A percentile compares a stretch with the other conserved stretches of the same genome.
These are phyloP conservation scores for Phrynocephalus forsythii DNA, from an alignment of 2,797 vertebrate species.

Conservation along the genomic window DNA sequence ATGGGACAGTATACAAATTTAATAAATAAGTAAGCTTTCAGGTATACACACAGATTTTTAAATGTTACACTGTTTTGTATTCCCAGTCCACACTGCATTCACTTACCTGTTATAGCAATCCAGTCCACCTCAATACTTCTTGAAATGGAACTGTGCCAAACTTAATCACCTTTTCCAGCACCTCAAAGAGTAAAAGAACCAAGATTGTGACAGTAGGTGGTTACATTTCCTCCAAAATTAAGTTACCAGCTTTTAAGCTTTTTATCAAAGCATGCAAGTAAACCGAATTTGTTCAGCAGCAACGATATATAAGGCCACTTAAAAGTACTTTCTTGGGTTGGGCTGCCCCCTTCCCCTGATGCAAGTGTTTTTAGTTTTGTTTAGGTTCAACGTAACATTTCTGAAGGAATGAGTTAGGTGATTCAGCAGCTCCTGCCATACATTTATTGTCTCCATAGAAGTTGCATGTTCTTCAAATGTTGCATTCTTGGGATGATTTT, in stretches of 20 bases:
- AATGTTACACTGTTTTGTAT: not conserved
- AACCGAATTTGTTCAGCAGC: not conserved
- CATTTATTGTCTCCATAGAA: not conserved
- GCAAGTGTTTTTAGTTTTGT: not conserved
- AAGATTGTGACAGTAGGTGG: not conserved
- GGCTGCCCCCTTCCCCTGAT: not conserved
- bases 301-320: not conserved
- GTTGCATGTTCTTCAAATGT: not conserved
- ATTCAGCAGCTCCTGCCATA: not conserved
- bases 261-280: not conserved
- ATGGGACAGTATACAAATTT: too few species aligned
- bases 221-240: slow-evolving; percentile 5
- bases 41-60: not conserved
- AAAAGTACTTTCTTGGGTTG: not conserved
- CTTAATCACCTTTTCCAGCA: not conserved
- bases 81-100: not conserved
- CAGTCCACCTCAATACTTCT: not conserved
- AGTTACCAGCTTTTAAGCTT: not conserved
- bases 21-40: too few species aligned
- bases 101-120: not conserved
- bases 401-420: not conserved
- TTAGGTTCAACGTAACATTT: slow-evolving; percentile 7
- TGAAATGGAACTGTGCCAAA: not conserved
- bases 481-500: not conserved
- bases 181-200: not conserved